Evolutionary conservation across 1,140 invertebrate species (phyloP).

Genomic region (Cataglyphis hispanica): DNA sequence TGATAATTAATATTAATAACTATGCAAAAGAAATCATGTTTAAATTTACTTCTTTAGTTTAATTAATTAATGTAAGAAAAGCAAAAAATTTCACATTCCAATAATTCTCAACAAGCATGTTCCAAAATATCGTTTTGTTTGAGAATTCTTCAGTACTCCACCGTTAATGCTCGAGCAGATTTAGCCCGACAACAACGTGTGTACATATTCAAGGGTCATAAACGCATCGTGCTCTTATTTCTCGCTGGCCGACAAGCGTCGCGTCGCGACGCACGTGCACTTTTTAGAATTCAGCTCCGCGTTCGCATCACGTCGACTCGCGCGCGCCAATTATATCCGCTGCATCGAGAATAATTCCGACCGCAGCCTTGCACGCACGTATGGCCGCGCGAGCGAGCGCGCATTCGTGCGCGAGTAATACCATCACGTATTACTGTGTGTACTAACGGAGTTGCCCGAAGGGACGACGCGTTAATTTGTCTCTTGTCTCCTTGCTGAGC

Average conservation of each 20-base stretch:
- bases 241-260: not conserved
- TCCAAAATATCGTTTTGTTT: not conserved
- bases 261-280: not conserved
- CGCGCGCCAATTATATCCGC: constrained; percentile 56
- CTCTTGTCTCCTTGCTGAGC: constrained; percentile 53
- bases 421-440: constrained; percentile 59
- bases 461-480: constrained; percentile 63
- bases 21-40: not conserved
- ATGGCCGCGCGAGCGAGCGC: not conserved
- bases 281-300: constrained; percentile 66
- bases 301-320: constrained; percentile 18
- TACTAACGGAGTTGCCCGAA: constrained; percentile 35
- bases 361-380: constrained; percentile 44
- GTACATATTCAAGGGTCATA: not conserved
- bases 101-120: not conserved
- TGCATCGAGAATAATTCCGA: constrained; percentile 61
- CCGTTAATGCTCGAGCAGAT: constrained; percentile 15
- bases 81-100: not conserved
- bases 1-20: not conserved
- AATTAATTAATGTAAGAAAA: not conserved
- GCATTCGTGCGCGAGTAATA: constrained; percentile 41
- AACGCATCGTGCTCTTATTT: constrained; percentile 16
- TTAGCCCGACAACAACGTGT: not conserved
- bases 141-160: not conserved
- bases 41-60: not conserved